Percentiles rank a stretch among this genome's conserved stretches.
Conservation (phyloP, 2,797 vertebrate species). For the Siniperca undulata region DNA sequence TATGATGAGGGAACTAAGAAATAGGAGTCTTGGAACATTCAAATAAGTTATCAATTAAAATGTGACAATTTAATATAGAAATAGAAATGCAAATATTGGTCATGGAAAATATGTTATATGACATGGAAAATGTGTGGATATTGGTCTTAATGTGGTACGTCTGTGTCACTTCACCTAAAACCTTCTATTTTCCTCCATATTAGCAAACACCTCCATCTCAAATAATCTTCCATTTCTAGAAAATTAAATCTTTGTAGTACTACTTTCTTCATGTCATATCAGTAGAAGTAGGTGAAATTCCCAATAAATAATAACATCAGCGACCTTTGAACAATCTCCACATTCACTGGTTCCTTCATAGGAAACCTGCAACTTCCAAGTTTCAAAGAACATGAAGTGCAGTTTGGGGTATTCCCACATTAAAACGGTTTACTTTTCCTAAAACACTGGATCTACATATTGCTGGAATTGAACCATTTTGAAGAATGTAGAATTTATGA, state of each 20-base stretch:
- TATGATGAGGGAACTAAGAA: neutral
- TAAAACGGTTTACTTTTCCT: neutral
- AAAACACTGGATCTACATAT: neutral
- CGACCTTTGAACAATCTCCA: neutral
- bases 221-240: conserved; percentile 22
- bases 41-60: conserved; percentile 26
- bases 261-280: neutral
- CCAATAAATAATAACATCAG: conserved; percentile 11
- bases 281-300: neutral
- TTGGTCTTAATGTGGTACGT: conserved; percentile 11
- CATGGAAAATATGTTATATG: conserved; percentile 4
- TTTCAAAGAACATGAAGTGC: neutral
- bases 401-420: neutral
- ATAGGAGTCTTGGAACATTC: neutral
- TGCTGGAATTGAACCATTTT: neutral
- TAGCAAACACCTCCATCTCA: conserved; percentile 11
- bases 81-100: conserved; percentile 15
- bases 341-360: neutral
- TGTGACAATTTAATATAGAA: conserved; percentile 2
- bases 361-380: neutral
- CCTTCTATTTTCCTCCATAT: neutral
- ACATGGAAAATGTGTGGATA: conserved; percentile 36
- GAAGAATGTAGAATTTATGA: conserved; percentile 3
- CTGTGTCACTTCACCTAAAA: conserved; percentile 9
- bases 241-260: neutral